Evolutionary conservation across 2,113 vertebrate species (phyloP).

Genomic region (Ictalurus furcatus): DNA sequence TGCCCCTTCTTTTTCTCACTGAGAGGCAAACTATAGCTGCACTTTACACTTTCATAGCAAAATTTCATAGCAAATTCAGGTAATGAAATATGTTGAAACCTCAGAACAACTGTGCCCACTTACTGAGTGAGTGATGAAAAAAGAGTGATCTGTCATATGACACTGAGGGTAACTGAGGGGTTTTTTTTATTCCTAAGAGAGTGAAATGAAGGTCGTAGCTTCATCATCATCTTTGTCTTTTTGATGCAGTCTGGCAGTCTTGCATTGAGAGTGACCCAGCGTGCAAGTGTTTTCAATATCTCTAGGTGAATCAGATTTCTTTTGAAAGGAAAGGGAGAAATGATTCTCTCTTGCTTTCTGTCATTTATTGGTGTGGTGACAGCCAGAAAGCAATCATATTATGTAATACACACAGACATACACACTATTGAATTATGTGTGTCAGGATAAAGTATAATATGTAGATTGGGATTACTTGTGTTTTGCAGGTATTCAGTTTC

Average conservation of each 20-base stretch:
- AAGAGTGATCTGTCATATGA: slow-evolving; percentile 24
- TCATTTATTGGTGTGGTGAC: slow-evolving; percentile 26
- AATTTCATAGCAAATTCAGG: slow-evolving; percentile 12
- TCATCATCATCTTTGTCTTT: slow-evolving; percentile 27
- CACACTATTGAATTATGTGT: slow-evolving; percentile 10
- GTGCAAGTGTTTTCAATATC: slow-evolving; percentile 34
- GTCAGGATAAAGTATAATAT: neutral
- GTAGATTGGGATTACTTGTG: neutral
- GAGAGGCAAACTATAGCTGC: neutral
- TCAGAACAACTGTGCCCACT: slow-evolving; percentile 1
- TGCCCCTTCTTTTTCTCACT: neutral
- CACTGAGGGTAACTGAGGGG: neutral
- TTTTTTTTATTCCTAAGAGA: slow-evolving; percentile 30
- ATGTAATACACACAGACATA: slow-evolving; percentile 5
- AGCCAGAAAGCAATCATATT: slow-evolving; percentile 42
- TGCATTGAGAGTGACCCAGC: slow-evolving; percentile 29
- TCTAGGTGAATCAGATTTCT: slow-evolving; percentile 42
- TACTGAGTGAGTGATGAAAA: slow-evolving; percentile 19
- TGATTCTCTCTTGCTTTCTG: slow-evolving; percentile 33
- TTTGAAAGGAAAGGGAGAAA: slow-evolving; percentile 28
- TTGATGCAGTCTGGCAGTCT: slow-evolving; percentile 19
- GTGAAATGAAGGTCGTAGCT: slow-evolving; percentile 43
- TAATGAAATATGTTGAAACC: slow-evolving; percentile 26
- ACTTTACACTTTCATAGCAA: neutral
- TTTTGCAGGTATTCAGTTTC: neutral